Evolutionary conservation across 2,888 invertebrate species (phyloP).

Genomic region (Amphipyra tragopoginis): DNA sequence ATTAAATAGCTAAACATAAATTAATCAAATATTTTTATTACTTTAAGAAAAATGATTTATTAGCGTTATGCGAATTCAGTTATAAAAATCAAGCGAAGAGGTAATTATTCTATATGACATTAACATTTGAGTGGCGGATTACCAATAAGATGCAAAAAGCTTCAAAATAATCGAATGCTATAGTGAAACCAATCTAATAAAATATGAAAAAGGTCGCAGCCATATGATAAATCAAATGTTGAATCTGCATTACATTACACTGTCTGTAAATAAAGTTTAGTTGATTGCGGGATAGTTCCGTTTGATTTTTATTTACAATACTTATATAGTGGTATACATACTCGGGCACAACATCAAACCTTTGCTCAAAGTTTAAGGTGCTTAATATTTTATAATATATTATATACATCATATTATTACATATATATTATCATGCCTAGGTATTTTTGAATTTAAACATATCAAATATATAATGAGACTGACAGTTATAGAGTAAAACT

Average conservation of each 20-base stretch:
- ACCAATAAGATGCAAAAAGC: too few relatives aligned
- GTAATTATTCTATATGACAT: neutral
- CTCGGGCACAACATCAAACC: conserved; percentile 36
- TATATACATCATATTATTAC: conserved; percentile 22
- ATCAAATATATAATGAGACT: conserved; percentile 41
- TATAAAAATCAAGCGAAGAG: too few relatives aligned
- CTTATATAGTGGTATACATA: conserved; percentile 9
- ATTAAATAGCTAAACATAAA: neutral
- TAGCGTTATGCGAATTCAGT: too few relatives aligned
- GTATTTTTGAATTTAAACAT: conserved; percentile 24
- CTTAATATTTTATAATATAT: conserved; percentile 19
- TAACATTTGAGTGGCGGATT: too few relatives aligned
- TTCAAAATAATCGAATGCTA: too few relatives aligned
- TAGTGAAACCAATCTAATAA: too few relatives aligned
- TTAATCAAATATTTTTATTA: too few relatives aligned
- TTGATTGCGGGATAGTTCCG: conserved; percentile 24
- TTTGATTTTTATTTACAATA: conserved; percentile 35
- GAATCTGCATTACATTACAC: conserved; percentile 55
- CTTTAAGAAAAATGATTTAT: too few relatives aligned
- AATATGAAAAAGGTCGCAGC: too few relatives aligned
- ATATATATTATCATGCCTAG: conserved; percentile 8
- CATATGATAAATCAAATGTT: neutral
- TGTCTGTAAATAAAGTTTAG: conserved; percentile 40
- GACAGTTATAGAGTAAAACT: conserved; percentile 33
- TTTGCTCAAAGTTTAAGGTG: conserved; percentile 37